A percentile compares a stretch with the other conserved stretches of the same genome.
Evolutionary conservation across 2,888 invertebrate genomes (phyloP).

Genomic region (Lasioglossum morio): DNA sequence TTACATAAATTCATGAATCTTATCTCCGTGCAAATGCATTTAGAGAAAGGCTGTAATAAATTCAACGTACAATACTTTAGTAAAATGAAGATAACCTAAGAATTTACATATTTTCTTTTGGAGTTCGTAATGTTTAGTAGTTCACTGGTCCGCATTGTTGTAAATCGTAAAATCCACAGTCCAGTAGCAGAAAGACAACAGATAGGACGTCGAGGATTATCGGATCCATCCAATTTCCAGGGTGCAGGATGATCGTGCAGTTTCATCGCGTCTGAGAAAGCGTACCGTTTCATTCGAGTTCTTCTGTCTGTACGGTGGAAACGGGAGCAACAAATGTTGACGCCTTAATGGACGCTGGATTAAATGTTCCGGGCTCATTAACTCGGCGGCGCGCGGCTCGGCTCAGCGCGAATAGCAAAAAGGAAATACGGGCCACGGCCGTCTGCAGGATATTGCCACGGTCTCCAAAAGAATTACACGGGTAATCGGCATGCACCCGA

Average conservation of each 20-base stretch:
- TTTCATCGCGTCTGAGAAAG: not conserved
- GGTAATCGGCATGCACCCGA: conserved; percentile 45
- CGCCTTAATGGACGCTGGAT: conserved; percentile 52
- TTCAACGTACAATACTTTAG: too few species aligned
- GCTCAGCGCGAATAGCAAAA: conserved; percentile 15
- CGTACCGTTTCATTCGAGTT: not conserved
- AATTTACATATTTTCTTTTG: not conserved
- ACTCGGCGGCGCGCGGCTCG: conserved; percentile 10
- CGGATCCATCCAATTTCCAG: not conserved
- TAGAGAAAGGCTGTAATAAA: too few species aligned
- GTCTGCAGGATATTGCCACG: conserved; percentile 41
- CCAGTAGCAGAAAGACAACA: not conserved
- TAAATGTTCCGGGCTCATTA: conserved; percentile 56
- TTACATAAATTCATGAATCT: too few species aligned
- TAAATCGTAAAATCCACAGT: not conserved
- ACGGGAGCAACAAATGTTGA: conserved; percentile 47
- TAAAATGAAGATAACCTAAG: not conserved
- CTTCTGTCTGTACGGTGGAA: not conserved
- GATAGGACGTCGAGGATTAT: not conserved
- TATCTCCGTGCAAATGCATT: too few species aligned
- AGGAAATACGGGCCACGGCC: conserved; percentile 7
- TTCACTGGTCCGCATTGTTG: not conserved
- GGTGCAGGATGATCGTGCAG: not conserved
- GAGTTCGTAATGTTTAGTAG: not conserved
- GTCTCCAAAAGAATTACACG: conserved; percentile 54